phyloP scores from a whole-genome alignment of 2,113 vertebrate species.

The Muntiacus muntjak region DNA sequence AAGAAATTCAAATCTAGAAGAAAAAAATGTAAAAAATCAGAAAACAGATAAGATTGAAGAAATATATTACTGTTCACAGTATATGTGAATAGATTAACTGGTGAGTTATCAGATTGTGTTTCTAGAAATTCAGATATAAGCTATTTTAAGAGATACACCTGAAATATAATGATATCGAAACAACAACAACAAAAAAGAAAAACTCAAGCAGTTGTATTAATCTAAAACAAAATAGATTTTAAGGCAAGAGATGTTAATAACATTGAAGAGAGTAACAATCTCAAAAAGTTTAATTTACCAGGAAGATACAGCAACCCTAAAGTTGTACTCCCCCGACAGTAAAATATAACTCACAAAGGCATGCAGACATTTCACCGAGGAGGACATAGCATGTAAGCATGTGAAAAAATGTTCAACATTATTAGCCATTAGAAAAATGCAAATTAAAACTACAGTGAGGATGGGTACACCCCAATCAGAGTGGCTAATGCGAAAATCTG shows the following conservation, averaged over 20 bases:
- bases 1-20: not conserved
- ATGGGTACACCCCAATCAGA: not conserved
- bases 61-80: not conserved
- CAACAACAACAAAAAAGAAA: not conserved
- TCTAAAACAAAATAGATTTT: not conserved
- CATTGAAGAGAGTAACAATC: not conserved
- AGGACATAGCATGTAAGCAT: no score
- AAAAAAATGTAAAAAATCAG: not conserved
- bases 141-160: not conserved
- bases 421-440: no score
- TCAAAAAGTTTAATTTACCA: not conserved
- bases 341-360: not conserved
- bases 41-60: not conserved
- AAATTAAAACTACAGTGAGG: not conserved
- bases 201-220: not conserved
- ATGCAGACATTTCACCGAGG: rapidly evolving
- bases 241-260: not conserved
- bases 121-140: not conserved
- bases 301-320: not conserved
- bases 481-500: rapidly evolving
- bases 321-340: not conserved
- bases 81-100: no score
- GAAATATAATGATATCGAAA: not conserved
- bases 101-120: not conserved
- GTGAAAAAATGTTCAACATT: rapidly evolving